Percentiles rank a stretch among this genome's conserved stretches.
These are phyloP conservation scores for Sabellastarte sp. DNA, from an alignment of 2,888 invertebrate genomes.

Conservation along the genomic window DNA sequence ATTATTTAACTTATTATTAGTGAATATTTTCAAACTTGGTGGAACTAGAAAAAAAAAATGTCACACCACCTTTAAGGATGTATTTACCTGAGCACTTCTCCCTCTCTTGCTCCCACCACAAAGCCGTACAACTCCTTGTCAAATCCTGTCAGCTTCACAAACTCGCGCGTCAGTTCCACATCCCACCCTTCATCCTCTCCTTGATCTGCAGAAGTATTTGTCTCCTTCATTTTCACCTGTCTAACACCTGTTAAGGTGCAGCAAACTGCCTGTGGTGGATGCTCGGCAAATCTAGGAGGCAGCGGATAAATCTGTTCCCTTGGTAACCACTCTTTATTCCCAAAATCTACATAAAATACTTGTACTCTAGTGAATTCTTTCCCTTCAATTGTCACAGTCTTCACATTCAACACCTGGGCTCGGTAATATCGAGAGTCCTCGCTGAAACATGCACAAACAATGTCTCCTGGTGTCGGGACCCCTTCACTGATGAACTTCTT, in stretches of 20 bases:
- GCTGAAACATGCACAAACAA: conserved; percentile 80
- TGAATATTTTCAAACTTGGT: too few relatives aligned
- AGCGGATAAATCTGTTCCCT: conserved; percentile 69
- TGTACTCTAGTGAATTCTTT: conserved; percentile 19
- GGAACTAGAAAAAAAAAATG: too few relatives aligned
- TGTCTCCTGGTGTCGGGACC: conserved; percentile 65
- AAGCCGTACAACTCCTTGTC: conserved; percentile 6
- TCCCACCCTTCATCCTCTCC: conserved; percentile 1
- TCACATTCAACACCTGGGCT: conserved; percentile 67
- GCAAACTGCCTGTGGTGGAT: conserved; percentile 60
- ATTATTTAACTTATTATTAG: too few relatives aligned
- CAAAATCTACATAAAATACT: conserved; percentile 85
- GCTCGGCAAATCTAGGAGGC: conserved; percentile 72
- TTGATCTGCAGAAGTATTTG: too few relatives aligned
- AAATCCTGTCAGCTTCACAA: conserved; percentile 10
- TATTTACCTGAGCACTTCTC: background rate
- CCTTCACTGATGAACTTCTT: conserved; percentile 26
- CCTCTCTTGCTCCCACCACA: background rate
- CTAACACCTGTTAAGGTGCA: conserved; percentile 1
- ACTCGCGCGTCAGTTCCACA: background rate
- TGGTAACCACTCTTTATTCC: conserved; percentile 74
- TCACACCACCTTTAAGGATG: too few relatives aligned
- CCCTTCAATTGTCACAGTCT: conserved; percentile 29
- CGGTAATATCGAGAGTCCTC: conserved; percentile 78
- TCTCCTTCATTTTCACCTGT: background rate